These are phyloP conservation scores for Phodopus roborovskii DNA, from an alignment of 2,113 vertebrate species.

Conservation along the genomic window DNA sequence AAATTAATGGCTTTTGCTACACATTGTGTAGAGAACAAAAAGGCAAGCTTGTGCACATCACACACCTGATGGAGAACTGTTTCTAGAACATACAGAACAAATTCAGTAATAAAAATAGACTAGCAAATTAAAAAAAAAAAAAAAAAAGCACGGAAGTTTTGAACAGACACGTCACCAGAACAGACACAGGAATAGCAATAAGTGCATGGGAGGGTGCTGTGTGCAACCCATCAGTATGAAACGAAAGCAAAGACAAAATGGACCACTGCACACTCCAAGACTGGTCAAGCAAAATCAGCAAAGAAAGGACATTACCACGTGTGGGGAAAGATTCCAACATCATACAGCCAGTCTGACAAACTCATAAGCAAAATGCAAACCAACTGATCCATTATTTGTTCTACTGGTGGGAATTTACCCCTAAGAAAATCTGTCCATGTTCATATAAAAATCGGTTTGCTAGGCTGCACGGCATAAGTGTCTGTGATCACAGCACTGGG, in stretches of 20 bases:
- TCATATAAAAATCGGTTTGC: not conserved
- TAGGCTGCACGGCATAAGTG: not conserved
- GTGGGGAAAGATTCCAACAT: not conserved
- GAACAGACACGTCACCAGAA: not conserved
- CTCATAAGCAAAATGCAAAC: not conserved
- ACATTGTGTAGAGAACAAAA: not conserved
- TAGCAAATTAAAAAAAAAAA: not conserved
- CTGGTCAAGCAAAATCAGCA: not conserved
- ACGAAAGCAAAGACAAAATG: not conserved
- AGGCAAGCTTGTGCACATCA: not conserved
- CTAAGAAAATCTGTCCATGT: not conserved
- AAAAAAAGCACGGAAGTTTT: too few species aligned
- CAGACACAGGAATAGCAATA: too few species aligned
- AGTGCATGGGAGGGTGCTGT: not conserved
- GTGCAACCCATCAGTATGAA: not conserved
- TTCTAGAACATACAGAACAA: not conserved
- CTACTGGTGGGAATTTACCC: not conserved
- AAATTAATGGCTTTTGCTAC: not conserved
- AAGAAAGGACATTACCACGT: not conserved
- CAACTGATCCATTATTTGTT: not conserved
- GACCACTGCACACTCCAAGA: not conserved
- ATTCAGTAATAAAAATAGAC: not conserved
- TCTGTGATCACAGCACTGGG: not conserved
- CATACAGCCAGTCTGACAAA: not conserved
- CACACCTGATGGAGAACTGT: not conserved